These are phyloP conservation scores for Epinotia brunnichana DNA, from an alignment of 2,888 invertebrate species.

Conservation along the genomic window DNA sequence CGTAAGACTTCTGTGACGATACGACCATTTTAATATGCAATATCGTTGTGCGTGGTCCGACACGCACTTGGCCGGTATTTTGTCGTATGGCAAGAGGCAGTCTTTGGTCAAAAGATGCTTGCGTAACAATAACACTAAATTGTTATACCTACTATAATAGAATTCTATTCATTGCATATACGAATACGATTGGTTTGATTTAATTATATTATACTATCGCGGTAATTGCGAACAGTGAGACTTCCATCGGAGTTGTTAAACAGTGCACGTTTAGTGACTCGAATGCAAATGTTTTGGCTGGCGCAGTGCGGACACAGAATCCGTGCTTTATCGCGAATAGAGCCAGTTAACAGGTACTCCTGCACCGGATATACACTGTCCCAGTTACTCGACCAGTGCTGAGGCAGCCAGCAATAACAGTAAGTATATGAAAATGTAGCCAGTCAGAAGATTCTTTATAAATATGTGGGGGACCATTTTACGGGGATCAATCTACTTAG, in stretches of 20 bases:
- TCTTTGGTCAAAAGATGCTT: too few relatives aligned
- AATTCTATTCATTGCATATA: neutral
- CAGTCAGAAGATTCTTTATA: too few relatives aligned
- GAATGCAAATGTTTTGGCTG: slow-evolving; percentile 38
- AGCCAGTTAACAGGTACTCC: slow-evolving; percentile 15
- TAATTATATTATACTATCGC: neutral
- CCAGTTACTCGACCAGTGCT: slow-evolving; percentile 13
- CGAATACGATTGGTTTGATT: neutral
- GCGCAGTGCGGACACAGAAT: slow-evolving; percentile 37
- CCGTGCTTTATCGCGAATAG: slow-evolving; percentile 40
- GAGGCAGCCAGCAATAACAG: neutral
- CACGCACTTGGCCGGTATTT: too few relatives aligned
- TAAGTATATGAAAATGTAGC: neutral
- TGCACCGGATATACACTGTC: slow-evolving; percentile 17
- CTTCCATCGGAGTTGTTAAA: slow-evolving; percentile 20
- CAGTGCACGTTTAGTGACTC: neutral
- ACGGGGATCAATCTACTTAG: too few relatives aligned
- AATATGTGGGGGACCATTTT: too few relatives aligned
- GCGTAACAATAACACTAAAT: too few relatives aligned
- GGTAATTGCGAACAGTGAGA: slow-evolving; percentile 14
- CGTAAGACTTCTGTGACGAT: too few relatives aligned
- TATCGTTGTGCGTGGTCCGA: too few relatives aligned
- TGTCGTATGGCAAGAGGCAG: too few relatives aligned
- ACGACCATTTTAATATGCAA: too few relatives aligned
- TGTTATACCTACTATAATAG: too few relatives aligned